phyloP scores from a whole-genome alignment of 2,888 invertebrate species.

The Cryptophagus acutangulus region DNA sequence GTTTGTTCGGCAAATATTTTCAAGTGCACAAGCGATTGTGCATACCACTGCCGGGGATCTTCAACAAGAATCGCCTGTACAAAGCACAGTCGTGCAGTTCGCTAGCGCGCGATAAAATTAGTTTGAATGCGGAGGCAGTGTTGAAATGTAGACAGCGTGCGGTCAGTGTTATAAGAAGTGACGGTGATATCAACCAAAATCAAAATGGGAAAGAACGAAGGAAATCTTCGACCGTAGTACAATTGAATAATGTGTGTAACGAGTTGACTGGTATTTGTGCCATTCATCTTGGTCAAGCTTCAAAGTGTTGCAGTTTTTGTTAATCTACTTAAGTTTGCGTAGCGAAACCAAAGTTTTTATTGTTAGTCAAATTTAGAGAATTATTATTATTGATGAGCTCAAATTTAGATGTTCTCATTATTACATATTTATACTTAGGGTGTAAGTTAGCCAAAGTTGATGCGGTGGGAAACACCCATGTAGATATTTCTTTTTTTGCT shows the following conservation, averaged over 20 bases:
- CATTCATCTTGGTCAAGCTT: constrained; percentile 53
- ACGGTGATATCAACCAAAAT: constrained; percentile 54
- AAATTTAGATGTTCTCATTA: too few relatives aligned
- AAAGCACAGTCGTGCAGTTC: constrained; percentile 62
- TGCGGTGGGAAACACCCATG: too few relatives aligned
- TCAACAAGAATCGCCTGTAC: constrained; percentile 54
- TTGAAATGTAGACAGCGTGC: constrained; percentile 46
- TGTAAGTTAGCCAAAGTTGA: too few relatives aligned
- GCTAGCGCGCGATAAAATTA: constrained; percentile 52
- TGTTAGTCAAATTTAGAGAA: too few relatives aligned
- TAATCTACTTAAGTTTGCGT: too few relatives aligned
- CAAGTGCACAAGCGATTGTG: constrained; percentile 64
- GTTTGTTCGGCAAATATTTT: constrained; percentile 62
- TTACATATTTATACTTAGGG: too few relatives aligned
- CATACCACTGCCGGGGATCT: constrained; percentile 55
- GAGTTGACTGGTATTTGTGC: constrained; percentile 52
- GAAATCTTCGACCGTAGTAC: constrained; percentile 36
- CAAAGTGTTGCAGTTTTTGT: constrained; percentile 58
- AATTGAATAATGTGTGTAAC: constrained; percentile 46
- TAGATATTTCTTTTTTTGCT: too few relatives aligned
- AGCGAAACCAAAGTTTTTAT: too few relatives aligned
- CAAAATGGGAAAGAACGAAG: constrained; percentile 38
- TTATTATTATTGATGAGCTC: too few relatives aligned
- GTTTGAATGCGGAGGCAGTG: constrained; percentile 45
- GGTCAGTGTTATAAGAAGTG: constrained; percentile 46